Evolutionary conservation across 1,140 invertebrate genomes (phyloP), one percentile per base, ranked within the genome.

Genomic region (Diplogasteroides magnus): DNA sequence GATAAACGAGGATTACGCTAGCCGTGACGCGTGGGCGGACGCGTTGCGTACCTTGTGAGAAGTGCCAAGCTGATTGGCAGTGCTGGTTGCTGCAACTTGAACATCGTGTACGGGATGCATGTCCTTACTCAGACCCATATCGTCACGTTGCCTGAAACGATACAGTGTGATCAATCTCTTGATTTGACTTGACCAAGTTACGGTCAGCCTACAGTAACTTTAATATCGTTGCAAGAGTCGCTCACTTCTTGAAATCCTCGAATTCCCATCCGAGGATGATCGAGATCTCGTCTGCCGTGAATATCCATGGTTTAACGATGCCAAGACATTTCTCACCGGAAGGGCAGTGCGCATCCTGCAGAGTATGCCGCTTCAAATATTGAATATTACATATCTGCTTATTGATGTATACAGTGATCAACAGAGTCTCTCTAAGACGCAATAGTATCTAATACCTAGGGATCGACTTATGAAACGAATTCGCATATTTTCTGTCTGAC

Each of bases 261-360:
- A 72, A 86, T 64, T 97, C 94, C 81, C 96, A 93, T 31, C 93
- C 94, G 57, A 98, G 87, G 78, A 99, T 98, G 29, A 94, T 97
- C n/a, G 91, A 92, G 74, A 99, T 98, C 86, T 98, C 96, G 61
- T 90, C 91, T 85, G 96, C 93, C 95, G 98, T 98, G 84, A 99
- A 99, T 31, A 96, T 94, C 96, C 96, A 99, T 23, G 96, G 95
- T 74, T 98, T 93, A 72, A 89, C 91, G 64, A 93, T 95, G 78
- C 96, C 96, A 6, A 93, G 95, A 71, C 86, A 87, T 73, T 86
- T 86, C 67, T 86, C 85, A 28, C 85, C 85, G 67, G 85, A 86
- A 2, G 86, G 86, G 67, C 86, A 87, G 75, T 86, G 86, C 26
- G 86, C 83, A 61, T 82, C 80, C 71, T 71, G 23, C 1, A 77